Conservation (phyloP, 2,797 vertebrate species). For the Esox masquinongy region DNA sequence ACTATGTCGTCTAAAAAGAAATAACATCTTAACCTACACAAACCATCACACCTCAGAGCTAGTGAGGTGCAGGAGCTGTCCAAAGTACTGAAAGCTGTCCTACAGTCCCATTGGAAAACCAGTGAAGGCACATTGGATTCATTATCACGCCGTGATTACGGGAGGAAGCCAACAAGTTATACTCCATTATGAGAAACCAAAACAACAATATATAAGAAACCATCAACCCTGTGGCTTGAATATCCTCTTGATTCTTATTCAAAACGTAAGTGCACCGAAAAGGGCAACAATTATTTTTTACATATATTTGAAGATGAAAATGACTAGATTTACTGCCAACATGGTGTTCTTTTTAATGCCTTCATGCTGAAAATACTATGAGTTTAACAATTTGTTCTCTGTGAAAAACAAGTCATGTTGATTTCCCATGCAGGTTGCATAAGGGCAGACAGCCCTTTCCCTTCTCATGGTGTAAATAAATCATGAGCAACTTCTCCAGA, state of each 20-base stretch:
- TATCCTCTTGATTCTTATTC: not conserved
- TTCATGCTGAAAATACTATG: conserved; percentile 54
- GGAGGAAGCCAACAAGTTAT: not conserved
- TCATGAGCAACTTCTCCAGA: conserved; percentile 68
- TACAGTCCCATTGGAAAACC: too few relatives aligned
- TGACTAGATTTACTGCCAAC: not conserved
- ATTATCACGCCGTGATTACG: not conserved
- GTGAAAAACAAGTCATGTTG: conserved; percentile 73
- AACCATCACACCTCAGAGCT: not conserved
- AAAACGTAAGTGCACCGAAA: not conserved
- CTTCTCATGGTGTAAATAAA: conserved; percentile 70
- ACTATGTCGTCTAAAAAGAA: not conserved
- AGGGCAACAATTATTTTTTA: too few relatives aligned
- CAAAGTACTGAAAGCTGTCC: too few relatives aligned
- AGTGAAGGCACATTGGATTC: too few relatives aligned
- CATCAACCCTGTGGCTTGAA: not conserved
- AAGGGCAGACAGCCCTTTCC: conserved; percentile 44
- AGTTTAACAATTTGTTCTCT: conserved; percentile 36
- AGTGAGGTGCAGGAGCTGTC: too few relatives aligned
- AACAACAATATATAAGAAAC: not conserved
- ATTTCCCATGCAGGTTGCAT: conserved; percentile 56
- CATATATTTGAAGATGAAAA: not conserved
- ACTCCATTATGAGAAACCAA: not conserved
- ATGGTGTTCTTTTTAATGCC: not conserved
- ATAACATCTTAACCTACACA: not conserved